Base-by-base conservation (phyloP, 2,113 vertebrate species). In the Sinosuthora webbiana region DNA sequence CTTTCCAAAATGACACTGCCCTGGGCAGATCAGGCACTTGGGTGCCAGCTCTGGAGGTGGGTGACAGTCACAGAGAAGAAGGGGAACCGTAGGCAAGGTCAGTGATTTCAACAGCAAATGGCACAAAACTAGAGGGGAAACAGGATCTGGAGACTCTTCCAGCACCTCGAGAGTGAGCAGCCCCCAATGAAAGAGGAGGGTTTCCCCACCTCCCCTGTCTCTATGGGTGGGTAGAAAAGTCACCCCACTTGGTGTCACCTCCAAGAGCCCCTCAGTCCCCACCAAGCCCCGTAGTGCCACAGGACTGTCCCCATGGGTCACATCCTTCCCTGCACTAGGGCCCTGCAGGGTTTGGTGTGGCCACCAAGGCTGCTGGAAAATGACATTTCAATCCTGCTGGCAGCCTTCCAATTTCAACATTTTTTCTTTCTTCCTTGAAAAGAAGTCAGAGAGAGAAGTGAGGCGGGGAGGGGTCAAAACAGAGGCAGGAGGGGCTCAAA, bases 371-470 rank as follows among this genome's bases (percentile, higher is more conserved):
- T 78, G 44, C 35, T 75, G 83, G 60, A 88, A 94, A 86, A 68
- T 18, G 60, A 81, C 81, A 87, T 68, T 77, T 94, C 90, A 65
- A n/a, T 62, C 62, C 41, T 57, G 37, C 69, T 95, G 92, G 88
- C 83, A 90, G 35, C 44, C 64, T 77, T 86, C 78, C 82, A 84
- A 35, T 56, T 91, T 83, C 90, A 88, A 78, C 39, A 24, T 77
- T 83, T 92, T 90, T 91, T 39, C 25, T 91, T 76, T 88, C 76
- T 92, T 89, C 56, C 62, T 68, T 93, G 60, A 71, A 90, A 94
- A 86, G 65, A 93, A 68, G 64, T 70, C 88, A 64, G 85, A 95
- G 74, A 57, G 50, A 62, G 63, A 95, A 93, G 59, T 0, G 1
- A 85, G 78, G 30, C 50, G 0, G 1, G 35, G 4, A 31, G 9